Percentiles rank a stretch among this genome's conserved stretches.
Evolutionary conservation across 2,888 invertebrate species (phyloP).

Genomic region (Drosophila mimetica): DNA sequence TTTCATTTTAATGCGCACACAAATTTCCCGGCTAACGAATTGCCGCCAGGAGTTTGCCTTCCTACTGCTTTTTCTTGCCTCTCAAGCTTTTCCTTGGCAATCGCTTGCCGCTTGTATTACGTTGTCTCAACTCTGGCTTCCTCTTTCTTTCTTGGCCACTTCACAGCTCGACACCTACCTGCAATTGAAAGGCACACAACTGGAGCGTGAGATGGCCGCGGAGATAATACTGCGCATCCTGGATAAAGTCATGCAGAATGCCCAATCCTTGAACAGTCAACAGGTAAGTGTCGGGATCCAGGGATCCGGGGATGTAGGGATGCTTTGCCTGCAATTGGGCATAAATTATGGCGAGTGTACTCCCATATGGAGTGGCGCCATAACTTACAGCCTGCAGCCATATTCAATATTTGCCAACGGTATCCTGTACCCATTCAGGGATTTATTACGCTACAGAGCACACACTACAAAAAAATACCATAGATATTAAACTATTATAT

Average conservation of each 20-base stretch:
- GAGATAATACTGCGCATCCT: conserved; percentile 87
- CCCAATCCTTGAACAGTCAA: conserved; percentile 89
- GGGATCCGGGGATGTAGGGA: background rate
- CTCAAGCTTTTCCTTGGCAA: background rate
- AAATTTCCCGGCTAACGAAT: conserved; percentile 75
- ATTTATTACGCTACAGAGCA: conserved; percentile 60
- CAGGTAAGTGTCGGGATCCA: conserved; percentile 86
- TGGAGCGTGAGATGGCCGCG: conserved; percentile 86
- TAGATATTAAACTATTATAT: too few relatives aligned
- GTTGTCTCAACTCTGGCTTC: conserved; percentile 45
- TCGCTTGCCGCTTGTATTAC: too few relatives aligned
- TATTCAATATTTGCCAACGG: conserved; percentile 76
- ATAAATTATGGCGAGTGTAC: conserved; percentile 64
- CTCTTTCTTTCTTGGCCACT: conserved; percentile 54
- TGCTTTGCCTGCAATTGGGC: conserved; percentile 56
- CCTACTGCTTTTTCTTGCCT: background rate
- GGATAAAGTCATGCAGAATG: conserved; percentile 88
- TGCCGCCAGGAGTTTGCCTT: conserved; percentile 16
- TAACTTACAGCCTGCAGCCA: conserved; percentile 78
- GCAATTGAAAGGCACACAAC: conserved; percentile 83
- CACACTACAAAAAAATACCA: too few relatives aligned
- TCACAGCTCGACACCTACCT: conserved; percentile 84
- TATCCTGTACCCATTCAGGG: conserved; percentile 44
- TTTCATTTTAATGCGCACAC: conserved; percentile 81
- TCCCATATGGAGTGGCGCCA: conserved; percentile 55